Percentiles rank a stretch among this genome's conserved stretches.
Conservation (phyloP, 2,888 invertebrate genomes). For the Caenorhabditis parvicauda region DNA sequence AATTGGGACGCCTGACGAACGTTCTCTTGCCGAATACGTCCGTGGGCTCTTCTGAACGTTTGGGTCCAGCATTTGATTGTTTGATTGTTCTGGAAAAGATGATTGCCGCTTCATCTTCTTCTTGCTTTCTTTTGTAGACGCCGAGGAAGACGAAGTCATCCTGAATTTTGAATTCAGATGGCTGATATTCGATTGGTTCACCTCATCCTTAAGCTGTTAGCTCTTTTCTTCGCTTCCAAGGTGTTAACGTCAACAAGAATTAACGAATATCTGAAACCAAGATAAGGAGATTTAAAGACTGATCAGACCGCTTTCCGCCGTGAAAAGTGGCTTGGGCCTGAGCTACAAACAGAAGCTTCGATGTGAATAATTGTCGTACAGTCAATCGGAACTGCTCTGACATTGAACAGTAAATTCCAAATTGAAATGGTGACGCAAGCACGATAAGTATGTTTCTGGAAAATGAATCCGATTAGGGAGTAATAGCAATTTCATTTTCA, state of each 20-base stretch:
- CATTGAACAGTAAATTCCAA: slow-evolving; percentile 93
- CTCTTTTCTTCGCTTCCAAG: slow-evolving; percentile 1
- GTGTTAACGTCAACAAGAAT: slow-evolving; percentile 50
- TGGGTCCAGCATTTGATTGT: too few species aligned
- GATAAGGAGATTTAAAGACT: not conserved
- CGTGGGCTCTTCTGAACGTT: too few species aligned
- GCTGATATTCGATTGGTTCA: too few species aligned
- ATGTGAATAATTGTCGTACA: slow-evolving; percentile 75
- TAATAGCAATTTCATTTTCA: too few species aligned
- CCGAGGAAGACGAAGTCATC: not conserved
- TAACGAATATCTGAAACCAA: slow-evolving; percentile 37
- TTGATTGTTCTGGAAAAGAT: not conserved
- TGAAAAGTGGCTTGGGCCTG: slow-evolving; percentile 53
- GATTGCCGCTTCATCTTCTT: not conserved
- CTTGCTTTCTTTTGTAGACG: too few species aligned
- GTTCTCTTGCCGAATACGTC: too few species aligned
- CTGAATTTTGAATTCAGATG: too few species aligned
- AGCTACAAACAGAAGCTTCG: slow-evolving; percentile 46
- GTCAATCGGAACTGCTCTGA: slow-evolving; percentile 88
- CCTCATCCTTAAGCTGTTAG: not conserved
- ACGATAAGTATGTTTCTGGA: slow-evolving; percentile 87
- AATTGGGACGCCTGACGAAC: too few species aligned
- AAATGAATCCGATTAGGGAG: slow-evolving; percentile 72
- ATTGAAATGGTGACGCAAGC: slow-evolving; percentile 82
- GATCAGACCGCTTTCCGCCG: slow-evolving; percentile 42